Evolutionary conservation across 2,113 vertebrate species (phyloP).

Genomic region (Ameiurus melas): DNA sequence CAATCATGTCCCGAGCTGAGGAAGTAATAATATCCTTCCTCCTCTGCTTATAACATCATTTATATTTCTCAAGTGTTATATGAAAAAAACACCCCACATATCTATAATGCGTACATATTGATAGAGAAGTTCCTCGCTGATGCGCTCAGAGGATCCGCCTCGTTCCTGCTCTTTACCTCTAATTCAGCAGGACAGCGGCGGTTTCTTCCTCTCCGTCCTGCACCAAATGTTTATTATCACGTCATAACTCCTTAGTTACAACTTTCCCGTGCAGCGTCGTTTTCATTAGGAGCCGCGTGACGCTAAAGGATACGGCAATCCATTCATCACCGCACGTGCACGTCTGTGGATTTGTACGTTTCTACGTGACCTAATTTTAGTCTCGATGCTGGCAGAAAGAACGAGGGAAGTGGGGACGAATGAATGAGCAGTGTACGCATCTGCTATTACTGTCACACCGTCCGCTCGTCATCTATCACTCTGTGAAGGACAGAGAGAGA

Average conservation of each 20-base stretch:
- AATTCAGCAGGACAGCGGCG: constrained; percentile 9
- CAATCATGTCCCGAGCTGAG: constrained; percentile 2
- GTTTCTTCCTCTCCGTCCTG: neutral
- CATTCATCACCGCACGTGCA: constrained; percentile 35
- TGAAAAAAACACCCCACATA: neutral
- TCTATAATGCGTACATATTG: constrained; percentile 23
- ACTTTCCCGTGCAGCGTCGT: neutral
- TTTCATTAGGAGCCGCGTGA: constrained; percentile 12
- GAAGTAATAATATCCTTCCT: constrained; percentile 29
- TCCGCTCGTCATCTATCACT: constrained; percentile 69
- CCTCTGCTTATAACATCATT: constrained; percentile 3
- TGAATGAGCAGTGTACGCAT: constrained; percentile 52
- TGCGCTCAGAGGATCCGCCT: neutral
- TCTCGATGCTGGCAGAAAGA: constrained; percentile 34
- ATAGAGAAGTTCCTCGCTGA: constrained; percentile 6
- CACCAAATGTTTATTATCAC: constrained; percentile 16
- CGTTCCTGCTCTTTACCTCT: constrained; percentile 4
- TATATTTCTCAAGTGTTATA: constrained; percentile 15
- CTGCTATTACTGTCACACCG: constrained; percentile 65
- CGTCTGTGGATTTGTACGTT: constrained; percentile 21
- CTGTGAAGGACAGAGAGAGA: constrained; percentile 29
- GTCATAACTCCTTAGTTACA: constrained; percentile 24
- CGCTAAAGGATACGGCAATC: neutral
- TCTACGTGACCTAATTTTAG: constrained; percentile 57
- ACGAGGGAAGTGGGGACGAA: constrained; percentile 13